Percentiles rank a stretch among this genome's conserved stretches.
Conservation (phyloP, 2,113 vertebrate species). For the Tympanuchus pallidicinctus region DNA sequence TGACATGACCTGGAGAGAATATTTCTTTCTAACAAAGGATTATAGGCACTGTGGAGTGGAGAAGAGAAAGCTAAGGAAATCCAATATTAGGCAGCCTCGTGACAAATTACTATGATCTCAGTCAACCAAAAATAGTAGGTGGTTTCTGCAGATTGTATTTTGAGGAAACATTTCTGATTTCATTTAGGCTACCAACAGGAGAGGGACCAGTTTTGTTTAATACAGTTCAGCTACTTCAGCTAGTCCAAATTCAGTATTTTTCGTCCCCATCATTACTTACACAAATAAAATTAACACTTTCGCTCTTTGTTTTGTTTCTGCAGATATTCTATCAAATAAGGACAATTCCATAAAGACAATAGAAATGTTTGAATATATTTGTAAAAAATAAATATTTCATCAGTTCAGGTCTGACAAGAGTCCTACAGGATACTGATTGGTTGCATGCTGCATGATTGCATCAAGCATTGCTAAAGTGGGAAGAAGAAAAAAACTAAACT, state of each 20-base stretch:
- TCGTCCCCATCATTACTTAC: neutral
- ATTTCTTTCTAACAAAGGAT: neutral
- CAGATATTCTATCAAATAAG: neutral
- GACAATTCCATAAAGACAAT: neutral
- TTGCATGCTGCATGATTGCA: neutral
- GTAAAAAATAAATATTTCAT: neutral
- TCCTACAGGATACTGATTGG: neutral
- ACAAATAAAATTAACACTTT: neutral
- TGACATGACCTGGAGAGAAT: neutral
- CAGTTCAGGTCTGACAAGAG: neutral
- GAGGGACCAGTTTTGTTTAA: neutral
- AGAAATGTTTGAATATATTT: neutral
- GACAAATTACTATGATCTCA: neutral
- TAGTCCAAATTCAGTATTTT: neutral
- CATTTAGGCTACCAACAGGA: neutral
- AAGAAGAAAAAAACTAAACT: neutral
- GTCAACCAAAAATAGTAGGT: neutral
- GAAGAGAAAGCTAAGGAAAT: neutral
- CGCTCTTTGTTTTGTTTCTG: neutral
- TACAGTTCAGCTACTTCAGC: neutral
- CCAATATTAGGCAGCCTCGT: neutral
- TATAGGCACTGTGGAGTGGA: neutral
- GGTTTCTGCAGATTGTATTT: neutral
- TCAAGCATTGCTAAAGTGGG: neutral
- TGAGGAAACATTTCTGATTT: neutral